Evolutionary conservation across 30 jellyfish, hydroid and myxozoan genomes (phyloP).

Genomic region (Hydra vulgaris): DNA sequence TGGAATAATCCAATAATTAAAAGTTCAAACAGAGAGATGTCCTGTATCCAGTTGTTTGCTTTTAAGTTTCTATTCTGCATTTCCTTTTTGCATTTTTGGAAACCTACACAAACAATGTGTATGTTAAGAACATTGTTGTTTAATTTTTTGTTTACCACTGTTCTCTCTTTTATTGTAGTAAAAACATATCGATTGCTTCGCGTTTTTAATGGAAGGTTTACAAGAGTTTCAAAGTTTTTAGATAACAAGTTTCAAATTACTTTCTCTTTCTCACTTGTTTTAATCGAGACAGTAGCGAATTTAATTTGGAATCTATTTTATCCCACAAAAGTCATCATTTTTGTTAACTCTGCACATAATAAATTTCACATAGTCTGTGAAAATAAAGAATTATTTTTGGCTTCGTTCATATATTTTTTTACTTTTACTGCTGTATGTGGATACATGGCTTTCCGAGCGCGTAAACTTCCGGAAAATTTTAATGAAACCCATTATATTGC

Average conservation of each 20-base stretch:
- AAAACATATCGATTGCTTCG: conserved; percentile 62
- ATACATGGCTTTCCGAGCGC: conserved; percentile 75
- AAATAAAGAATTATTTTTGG: conserved; percentile 26
- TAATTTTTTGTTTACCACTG: conserved; percentile 36
- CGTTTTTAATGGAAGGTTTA: conserved; percentile 42
- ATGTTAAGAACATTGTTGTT: conserved; percentile 34
- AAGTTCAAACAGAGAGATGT: conserved; percentile 68
- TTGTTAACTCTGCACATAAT: background rate
- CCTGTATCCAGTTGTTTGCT: conserved; percentile 36
- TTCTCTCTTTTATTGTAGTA: conserved; percentile 34
- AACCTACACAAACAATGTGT: conserved; percentile 30
- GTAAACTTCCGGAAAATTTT: conserved; percentile 65
- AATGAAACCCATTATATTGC: conserved; percentile 68
- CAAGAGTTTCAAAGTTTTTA: conserved; percentile 44
- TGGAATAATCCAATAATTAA: conserved; percentile 84
- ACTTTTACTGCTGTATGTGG: conserved; percentile 34
- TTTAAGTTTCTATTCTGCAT: conserved; percentile 30
- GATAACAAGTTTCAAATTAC: conserved; percentile 46
- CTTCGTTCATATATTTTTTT: conserved; percentile 24
- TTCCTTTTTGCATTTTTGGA: conserved; percentile 35
- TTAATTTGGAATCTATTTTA: conserved; percentile 23
- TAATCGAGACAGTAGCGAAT: conserved; percentile 22
- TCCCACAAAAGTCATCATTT: conserved; percentile 19
- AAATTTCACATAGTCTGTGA: conserved; percentile 35
- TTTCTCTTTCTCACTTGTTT: conserved; percentile 31